A percentile compares a stretch with the other conserved stretches of the same genome.
These are phyloP conservation scores for Lynx canadensis DNA, from an alignment of 2,113 vertebrate genomes.

Conservation along the genomic window DNA sequence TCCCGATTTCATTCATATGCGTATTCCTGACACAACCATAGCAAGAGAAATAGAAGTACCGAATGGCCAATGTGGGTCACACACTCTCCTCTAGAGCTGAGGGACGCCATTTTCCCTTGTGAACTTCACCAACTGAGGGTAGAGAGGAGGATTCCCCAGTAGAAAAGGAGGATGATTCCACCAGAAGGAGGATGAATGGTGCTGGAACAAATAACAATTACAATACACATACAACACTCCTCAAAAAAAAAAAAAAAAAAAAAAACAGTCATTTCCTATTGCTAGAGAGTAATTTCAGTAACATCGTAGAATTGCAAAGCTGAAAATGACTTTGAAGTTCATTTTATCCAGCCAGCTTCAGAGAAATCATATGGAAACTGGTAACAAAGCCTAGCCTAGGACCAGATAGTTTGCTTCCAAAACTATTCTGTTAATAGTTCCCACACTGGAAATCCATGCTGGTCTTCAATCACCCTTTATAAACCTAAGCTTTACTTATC, in stretches of 20 bases:
- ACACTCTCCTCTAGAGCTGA: background rate
- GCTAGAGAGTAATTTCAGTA: background rate
- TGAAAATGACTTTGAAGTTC: background rate
- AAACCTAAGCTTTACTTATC: background rate
- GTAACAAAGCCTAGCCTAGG: background rate
- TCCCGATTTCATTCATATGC: background rate
- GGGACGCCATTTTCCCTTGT: background rate
- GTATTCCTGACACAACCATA: background rate
- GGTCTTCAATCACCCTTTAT: background rate
- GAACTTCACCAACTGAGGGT: background rate
- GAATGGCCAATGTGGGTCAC: rapidly evolving
- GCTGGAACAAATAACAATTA: background rate
- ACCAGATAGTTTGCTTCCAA: background rate
- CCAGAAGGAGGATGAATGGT: background rate
- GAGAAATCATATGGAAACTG: background rate
- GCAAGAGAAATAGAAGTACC: background rate
- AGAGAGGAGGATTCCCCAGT: too few relatives aligned
- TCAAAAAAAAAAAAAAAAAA: background rate
- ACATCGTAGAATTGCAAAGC: background rate
- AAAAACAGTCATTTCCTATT: background rate
- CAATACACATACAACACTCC: background rate
- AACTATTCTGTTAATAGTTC: background rate
- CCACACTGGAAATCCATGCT: background rate
- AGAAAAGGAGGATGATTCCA: background rate
- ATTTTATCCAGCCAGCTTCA: background rate